A percentile compares a stretch with the other conserved stretches of the same genome.
These are phyloP conservation scores for Chrysemys picta DNA, from an alignment of 2,113 vertebrate species.

Conservation along the genomic window DNA sequence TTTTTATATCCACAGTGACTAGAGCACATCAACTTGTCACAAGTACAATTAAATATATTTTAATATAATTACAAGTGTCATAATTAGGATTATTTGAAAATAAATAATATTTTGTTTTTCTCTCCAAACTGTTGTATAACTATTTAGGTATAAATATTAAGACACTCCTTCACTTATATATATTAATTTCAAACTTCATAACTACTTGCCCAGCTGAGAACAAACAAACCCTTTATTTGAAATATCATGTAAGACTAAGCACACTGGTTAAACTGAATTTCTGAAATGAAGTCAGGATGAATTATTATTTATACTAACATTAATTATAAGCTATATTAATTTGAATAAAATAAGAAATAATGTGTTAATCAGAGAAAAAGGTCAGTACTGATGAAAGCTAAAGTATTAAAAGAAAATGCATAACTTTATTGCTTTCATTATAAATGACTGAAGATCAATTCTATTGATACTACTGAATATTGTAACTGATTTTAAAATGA, in stretches of 20 bases:
- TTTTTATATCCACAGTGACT: not conserved
- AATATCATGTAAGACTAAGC: not conserved
- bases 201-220: not conserved
- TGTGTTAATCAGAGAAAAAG: not conserved
- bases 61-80: not conserved
- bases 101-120: not conserved
- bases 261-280: not conserved
- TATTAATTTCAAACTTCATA: not conserved
- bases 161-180: not conserved
- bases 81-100: conserved; percentile 24
- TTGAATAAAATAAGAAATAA: not conserved
- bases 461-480: not conserved
- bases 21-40: conserved; percentile 44
- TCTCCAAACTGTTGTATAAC: not conserved
- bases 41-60: conserved; percentile 46
- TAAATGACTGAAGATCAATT: not conserved
- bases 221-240: not conserved
- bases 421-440: not conserved
- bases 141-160: not conserved
- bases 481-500: not conserved
- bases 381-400: fast-evolving
- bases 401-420: fast-evolving
- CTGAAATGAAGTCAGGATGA: not conserved
- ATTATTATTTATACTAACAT: not conserved
- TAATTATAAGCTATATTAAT: not conserved